Evolutionary conservation across 2,888 invertebrate species (phyloP).

Genomic region (Philereme transversata): DNA sequence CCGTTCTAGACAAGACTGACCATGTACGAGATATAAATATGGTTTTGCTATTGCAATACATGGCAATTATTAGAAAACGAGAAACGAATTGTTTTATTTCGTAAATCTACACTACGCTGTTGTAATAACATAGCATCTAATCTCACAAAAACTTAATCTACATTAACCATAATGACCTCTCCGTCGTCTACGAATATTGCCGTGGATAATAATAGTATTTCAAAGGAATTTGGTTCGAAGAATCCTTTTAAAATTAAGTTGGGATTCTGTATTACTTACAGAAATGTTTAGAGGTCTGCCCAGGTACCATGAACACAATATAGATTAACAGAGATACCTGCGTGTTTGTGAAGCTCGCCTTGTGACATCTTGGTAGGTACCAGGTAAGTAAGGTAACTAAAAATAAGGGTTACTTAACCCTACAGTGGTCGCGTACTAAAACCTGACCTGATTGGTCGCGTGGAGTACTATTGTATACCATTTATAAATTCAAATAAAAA

Average conservation of each 20-base stretch:
- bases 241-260: not conserved
- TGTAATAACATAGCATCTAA: not conserved
- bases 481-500: no score
- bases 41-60: not conserved
- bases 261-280: not conserved
- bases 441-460: no score
- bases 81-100: not conserved
- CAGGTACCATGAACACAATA: no score
- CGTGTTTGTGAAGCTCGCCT: no score
- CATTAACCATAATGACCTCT: constrained; percentile 5
- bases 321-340: no score
- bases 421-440: no score
- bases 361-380: no score
- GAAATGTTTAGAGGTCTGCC: not conserved
- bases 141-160: constrained; percentile 5
- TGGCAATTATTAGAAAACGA: not conserved
- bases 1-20: no score
- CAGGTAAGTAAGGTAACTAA: no score
- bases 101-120: not conserved
- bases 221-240: not conserved
- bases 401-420: no score
- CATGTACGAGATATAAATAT: no score
- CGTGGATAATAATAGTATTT: not conserved
- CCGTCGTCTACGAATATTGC: not conserved
- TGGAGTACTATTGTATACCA: no score